Evolutionary conservation across 1,140 invertebrate species (phyloP).

Genomic region (Lepidostoma basale): DNA sequence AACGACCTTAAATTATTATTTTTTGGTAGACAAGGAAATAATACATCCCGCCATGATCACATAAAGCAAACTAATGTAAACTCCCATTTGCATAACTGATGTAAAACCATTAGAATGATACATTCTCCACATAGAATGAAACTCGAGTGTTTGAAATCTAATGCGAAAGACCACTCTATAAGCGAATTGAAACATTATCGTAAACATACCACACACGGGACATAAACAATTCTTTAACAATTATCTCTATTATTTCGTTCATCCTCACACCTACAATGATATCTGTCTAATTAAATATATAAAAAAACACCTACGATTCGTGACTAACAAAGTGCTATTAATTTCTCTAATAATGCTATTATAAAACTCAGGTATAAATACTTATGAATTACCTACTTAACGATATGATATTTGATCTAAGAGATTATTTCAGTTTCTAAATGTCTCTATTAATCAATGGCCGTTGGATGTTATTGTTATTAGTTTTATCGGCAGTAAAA

Average conservation of each 20-base stretch:
- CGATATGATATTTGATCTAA: too few relatives aligned
- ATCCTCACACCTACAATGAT: slow-evolving; percentile 12
- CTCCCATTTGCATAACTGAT: not conserved
- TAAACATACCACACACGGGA: not conserved
- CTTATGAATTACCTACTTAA: too few relatives aligned
- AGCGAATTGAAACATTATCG: slow-evolving; percentile 25
- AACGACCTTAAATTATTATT: too few relatives aligned
- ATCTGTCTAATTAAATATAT: too few relatives aligned
- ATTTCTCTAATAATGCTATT: not conserved
- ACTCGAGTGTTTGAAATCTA: not conserved
- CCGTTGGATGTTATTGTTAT: too few relatives aligned
- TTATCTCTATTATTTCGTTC: not conserved
- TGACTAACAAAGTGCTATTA: not conserved
- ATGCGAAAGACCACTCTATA: slow-evolving; percentile 6
- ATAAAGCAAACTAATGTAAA: too few relatives aligned
- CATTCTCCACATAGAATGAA: slow-evolving; percentile 9
- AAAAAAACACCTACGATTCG: not conserved
- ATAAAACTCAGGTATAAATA: not conserved
- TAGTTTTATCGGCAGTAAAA: too few relatives aligned
- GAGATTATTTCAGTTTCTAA: too few relatives aligned
- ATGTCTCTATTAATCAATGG: too few relatives aligned
- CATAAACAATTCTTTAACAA: slow-evolving; percentile 7
- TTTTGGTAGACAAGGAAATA: too few relatives aligned
- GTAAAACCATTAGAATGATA: not conserved
- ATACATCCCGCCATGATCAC: too few relatives aligned